Conservation (phyloP, 1,140 invertebrate genomes). For the Oscheius sp. region DNA sequence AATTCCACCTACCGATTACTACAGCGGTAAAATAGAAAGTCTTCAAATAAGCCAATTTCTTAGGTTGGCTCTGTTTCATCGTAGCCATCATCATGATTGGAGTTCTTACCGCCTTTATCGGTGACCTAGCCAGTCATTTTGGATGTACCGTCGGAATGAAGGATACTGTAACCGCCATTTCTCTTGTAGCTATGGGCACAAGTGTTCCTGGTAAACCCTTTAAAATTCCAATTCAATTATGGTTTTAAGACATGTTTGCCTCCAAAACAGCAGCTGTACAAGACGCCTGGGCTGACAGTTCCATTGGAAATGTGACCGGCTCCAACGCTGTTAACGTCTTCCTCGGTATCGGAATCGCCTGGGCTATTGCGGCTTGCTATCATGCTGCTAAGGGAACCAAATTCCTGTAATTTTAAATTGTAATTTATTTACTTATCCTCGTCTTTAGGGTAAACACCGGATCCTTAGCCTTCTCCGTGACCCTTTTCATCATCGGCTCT, state of each 20-base stretch:
- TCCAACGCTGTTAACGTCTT: constrained; percentile 82
- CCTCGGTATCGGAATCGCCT: constrained; percentile 64
- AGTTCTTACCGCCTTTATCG: constrained; percentile 87
- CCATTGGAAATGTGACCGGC: constrained; percentile 92
- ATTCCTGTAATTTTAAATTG: constrained; percentile 38
- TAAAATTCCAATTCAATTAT: not conserved
- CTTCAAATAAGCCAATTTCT: not conserved
- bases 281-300: constrained; percentile 93
- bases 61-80: constrained; percentile 87
- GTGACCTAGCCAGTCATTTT: constrained; percentile 91
- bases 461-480: constrained; percentile 66
- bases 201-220: constrained; percentile 47
- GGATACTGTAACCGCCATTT: constrained; percentile 91
- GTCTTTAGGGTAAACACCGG: constrained; percentile 58
- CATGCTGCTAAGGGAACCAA: constrained; percentile 47
- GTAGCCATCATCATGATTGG: constrained; percentile 89
- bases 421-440: not conserved
- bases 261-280: constrained; percentile 95
- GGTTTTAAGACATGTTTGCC: constrained; percentile 81
- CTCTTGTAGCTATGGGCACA: constrained; percentile 68
- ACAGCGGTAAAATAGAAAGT: constrained; percentile 43
- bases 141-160: constrained; percentile 94
- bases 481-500: constrained; percentile 66
- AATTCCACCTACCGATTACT: constrained; percentile 84
- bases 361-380: constrained; percentile 54